Percentiles rank a stretch among this genome's conserved stretches.
Evolutionary conservation across 92 coral and sea anemone genomes (phyloP).

Genomic region (Plumapathes pennacea): DNA sequence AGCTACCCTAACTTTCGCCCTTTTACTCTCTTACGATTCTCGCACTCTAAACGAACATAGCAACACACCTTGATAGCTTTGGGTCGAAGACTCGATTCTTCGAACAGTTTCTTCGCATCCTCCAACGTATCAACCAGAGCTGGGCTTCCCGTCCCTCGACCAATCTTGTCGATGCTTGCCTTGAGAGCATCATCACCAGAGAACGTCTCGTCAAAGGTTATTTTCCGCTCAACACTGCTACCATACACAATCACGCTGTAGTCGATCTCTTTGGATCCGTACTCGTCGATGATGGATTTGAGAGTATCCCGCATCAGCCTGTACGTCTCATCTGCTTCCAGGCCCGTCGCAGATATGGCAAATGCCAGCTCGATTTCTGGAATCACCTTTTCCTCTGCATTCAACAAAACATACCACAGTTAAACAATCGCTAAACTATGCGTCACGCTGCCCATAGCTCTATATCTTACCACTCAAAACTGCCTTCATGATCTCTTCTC

Average conservation of each 20-base stretch:
- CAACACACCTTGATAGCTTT: slow-evolving; percentile 59
- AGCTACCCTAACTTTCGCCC: too few species aligned
- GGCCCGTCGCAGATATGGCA: slow-evolving; percentile 65
- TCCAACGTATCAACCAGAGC: slow-evolving; percentile 39
- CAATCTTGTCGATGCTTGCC: slow-evolving; percentile 7
- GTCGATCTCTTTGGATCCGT: slow-evolving; percentile 57
- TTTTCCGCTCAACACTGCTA: slow-evolving; percentile 14
- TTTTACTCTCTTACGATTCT: too few species aligned
- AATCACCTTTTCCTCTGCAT: slow-evolving; percentile 35
- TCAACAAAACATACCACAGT: neutral
- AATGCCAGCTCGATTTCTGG: slow-evolving; percentile 69
- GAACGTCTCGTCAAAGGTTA: slow-evolving; percentile 25
- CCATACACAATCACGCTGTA: slow-evolving; percentile 57
- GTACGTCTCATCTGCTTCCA: slow-evolving; percentile 44
- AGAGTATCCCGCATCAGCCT: slow-evolving; percentile 41
- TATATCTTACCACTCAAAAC: slow-evolving; percentile 58
- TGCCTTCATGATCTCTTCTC: slow-evolving; percentile 48
- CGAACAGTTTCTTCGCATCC: slow-evolving; percentile 43
- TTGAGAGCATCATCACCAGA: slow-evolving; percentile 27
- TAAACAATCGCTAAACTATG: too few species aligned
- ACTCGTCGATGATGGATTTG: slow-evolving; percentile 55
- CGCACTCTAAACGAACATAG: too few species aligned
- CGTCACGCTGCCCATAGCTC: too few species aligned
- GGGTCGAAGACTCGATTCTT: slow-evolving; percentile 52
- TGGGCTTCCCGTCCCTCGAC: slow-evolving; percentile 7